A percentile compares a stretch with the other conserved stretches of the same genome.
phyloP scores from a whole-genome alignment of 2,797 vertebrate genomes.

The Poecilia picta region DNA sequence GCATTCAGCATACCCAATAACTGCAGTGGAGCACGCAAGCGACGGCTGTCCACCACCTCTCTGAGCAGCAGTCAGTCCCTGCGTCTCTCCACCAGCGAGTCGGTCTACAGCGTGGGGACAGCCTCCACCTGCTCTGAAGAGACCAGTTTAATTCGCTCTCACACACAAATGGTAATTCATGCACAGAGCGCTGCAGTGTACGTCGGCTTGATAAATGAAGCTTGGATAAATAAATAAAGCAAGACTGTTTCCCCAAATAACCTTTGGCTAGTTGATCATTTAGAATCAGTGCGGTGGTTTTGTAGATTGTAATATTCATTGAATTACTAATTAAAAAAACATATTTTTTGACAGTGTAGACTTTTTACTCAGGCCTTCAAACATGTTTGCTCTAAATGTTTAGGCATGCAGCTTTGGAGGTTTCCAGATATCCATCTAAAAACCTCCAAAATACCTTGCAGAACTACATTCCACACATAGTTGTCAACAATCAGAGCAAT shows the following conservation, averaged over 20 bases:
- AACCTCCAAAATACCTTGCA: background rate
- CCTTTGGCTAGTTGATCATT: background rate
- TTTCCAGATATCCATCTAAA: slow-evolving; percentile 9
- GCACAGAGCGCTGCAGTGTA: background rate
- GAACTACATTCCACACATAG: slow-evolving; percentile 12
- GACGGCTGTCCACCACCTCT: slow-evolving; percentile 89
- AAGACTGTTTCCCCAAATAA: background rate
- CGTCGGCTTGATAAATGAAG: background rate
- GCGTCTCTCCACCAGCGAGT: slow-evolving; percentile 86
- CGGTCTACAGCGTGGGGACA: slow-evolving; percentile 77
- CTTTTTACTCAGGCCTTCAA: background rate
- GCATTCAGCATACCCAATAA: slow-evolving; percentile 96
- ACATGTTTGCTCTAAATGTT: background rate
- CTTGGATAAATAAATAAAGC: background rate
- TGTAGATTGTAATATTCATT: background rate
- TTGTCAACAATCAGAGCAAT: background rate
- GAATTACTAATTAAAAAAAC: background rate
- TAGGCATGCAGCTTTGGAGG: no score
- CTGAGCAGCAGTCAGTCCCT: slow-evolving; percentile 87
- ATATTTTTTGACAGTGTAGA: background rate
- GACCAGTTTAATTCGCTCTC: slow-evolving; percentile 77
- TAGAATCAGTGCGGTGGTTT: no score
- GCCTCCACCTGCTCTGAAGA: slow-evolving; percentile 77
- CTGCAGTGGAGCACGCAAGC: slow-evolving; percentile 89
- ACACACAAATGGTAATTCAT: slow-evolving; percentile 80